Evolutionary conservation across 1,140 invertebrate genomes (phyloP), one percentile per base, ranked within the genome.

Genomic region (Medauroidea extradentata): DNA sequence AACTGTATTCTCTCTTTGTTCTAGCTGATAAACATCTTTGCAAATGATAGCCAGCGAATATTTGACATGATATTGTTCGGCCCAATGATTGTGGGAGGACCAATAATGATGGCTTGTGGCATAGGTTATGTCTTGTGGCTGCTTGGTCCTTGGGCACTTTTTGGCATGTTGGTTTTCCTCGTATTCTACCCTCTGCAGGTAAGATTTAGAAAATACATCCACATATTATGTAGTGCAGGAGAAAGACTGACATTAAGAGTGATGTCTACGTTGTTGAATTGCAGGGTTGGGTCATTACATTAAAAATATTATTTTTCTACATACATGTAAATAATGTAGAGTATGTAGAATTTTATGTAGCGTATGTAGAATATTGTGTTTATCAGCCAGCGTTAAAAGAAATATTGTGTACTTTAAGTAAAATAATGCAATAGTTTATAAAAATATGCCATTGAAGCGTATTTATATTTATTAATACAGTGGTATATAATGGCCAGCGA

Each of bases 121-220:
- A 65, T 81, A 3, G 63, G 79, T 41, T 90, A 86, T 62, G 79
- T 87, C 59, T 67, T 79, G 1, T 79, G 72, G 62, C 69, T 87
- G n/a, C 77, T 90, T 34, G 84, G 83, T 56, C 76, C 77, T 1
- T 78, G 81, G 68, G 83, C 84, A 18, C 66, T 88, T 11, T 56
- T 84, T 25, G 86, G 86, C 50, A 76, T 86, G 65, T 63, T 78
- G 5, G 75, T 80, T n/a, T 87, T 88, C 64, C 56, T 86, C 18
- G 52, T 80, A 5, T 85, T 87, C 66, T 88, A 87, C 71, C 78
- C 82, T 13, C 63, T 86, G 51, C 85, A 89, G 77, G 87, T 87
- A 73, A 73, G 74, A 57, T n/a, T n/a, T n/a, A n/a, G n/a, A n/a
- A n/a, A n/a, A n/a, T n/a, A n/a, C n/a, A n/a, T n/a, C n/a, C n/a